A percentile compares a stretch with the other conserved stretches of the same genome.
These are phyloP conservation scores for Drosophila kanekoi DNA, from an alignment of 2,888 invertebrate species.

Conservation along the genomic window DNA sequence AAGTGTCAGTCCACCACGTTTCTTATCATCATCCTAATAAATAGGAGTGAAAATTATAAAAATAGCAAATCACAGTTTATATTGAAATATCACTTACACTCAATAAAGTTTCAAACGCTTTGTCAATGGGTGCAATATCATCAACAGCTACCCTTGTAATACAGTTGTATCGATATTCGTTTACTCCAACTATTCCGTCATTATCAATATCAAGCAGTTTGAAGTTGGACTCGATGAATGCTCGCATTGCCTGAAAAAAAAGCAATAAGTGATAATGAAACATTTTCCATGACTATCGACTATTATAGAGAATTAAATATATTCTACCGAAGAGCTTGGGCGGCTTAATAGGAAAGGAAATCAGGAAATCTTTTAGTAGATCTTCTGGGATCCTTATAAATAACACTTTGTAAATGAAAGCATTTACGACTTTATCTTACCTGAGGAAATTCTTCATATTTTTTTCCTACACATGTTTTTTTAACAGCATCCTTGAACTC, in stretches of 20 bases:
- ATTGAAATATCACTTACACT: conserved; percentile 86
- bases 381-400: too few relatives aligned
- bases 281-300: too few relatives aligned
- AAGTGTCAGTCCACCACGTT: conserved; percentile 91
- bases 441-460: conserved; percentile 92
- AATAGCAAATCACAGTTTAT: not conserved
- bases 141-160: conserved; percentile 92
- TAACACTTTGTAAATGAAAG: too few relatives aligned
- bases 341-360: too few relatives aligned
- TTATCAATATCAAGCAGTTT: conserved; percentile 92
- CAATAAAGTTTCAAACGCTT: conserved; percentile 91
- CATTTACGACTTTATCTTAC: conserved; percentile 51
- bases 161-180: conserved; percentile 93
- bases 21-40: conserved; percentile 91
- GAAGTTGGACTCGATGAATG: conserved; percentile 94
- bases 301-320: too few relatives aligned
- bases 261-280: too few relatives aligned
- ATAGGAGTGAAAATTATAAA: not conserved
- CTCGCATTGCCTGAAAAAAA: conserved; percentile 89
- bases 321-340: too few relatives aligned
- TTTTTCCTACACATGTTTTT: conserved; percentile 91
- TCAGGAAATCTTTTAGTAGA: too few relatives aligned
- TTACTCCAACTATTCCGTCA: conserved; percentile 91
- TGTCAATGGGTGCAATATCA: conserved; percentile 90
- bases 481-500: conserved; percentile 93